phyloP scores from a whole-genome alignment of 2,113 vertebrate species.

The Eleginops maclovinus region DNA sequence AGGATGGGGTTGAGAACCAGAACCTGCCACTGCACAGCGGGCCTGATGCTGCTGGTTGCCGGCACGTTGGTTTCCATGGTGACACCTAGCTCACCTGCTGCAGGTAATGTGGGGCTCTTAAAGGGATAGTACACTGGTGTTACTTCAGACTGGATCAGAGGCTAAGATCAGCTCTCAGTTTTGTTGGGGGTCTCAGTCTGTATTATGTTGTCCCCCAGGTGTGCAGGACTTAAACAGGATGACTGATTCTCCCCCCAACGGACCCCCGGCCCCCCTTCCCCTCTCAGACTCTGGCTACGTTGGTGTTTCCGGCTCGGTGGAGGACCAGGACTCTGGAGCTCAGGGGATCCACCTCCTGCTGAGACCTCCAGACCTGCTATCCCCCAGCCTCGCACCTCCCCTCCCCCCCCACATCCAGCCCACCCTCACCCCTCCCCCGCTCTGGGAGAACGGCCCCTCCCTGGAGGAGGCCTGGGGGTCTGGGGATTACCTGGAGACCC shows the following conservation, averaged over 20 bases:
- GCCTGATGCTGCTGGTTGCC: slow-evolving; percentile 55
- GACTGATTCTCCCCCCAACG: slow-evolving; percentile 8
- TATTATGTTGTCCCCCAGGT: slow-evolving; percentile 44
- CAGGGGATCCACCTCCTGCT: slow-evolving; percentile 85
- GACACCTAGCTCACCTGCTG: slow-evolving; percentile 65
- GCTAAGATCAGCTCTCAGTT: too few species aligned
- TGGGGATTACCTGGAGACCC: slow-evolving; percentile 88
- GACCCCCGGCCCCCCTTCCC: slow-evolving; percentile 27
- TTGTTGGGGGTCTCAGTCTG: too few species aligned
- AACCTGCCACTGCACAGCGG: slow-evolving; percentile 32
- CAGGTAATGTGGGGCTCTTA: slow-evolving; percentile 61
- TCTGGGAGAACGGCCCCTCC: slow-evolving; percentile 76
- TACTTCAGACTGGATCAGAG: too few species aligned
- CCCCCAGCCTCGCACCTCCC: slow-evolving; percentile 81
- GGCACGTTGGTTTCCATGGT: slow-evolving; percentile 67
- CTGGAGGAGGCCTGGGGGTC: slow-evolving; percentile 88
- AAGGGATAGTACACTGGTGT: neutral
- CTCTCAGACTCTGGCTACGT: slow-evolving; percentile 55
- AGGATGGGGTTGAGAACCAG: neutral
- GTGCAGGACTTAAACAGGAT: slow-evolving; percentile 56
- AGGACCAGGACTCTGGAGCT: slow-evolving; percentile 74
- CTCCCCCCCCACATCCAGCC: slow-evolving; percentile 77
- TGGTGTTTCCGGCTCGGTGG: slow-evolving; percentile 40
- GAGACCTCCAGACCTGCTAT: slow-evolving; percentile 80
- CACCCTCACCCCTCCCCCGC: slow-evolving; percentile 77